Conservation (phyloP, 2,113 vertebrate genomes). For the Centropristis striata region DNA sequence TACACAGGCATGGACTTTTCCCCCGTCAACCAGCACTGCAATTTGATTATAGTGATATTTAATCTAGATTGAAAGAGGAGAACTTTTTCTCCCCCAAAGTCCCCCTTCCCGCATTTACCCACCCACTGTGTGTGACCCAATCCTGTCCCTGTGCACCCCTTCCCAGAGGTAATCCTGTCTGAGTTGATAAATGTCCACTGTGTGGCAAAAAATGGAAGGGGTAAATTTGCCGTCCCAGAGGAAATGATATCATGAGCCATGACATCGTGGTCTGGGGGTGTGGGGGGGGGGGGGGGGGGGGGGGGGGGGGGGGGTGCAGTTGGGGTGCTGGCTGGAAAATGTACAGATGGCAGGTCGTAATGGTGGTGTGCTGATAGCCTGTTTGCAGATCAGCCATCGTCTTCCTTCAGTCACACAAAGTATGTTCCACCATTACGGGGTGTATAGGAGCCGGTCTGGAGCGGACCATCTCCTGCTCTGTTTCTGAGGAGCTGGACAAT, state of each 20-base stretch:
- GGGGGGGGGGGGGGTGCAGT: neutral
- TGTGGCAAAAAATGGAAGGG: constrained; percentile 74
- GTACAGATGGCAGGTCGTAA: constrained; percentile 80
- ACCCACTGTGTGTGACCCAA: constrained; percentile 77
- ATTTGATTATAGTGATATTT: constrained; percentile 85
- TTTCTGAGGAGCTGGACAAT: constrained; percentile 67
- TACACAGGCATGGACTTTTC: constrained; percentile 76
- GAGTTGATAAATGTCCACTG: constrained; percentile 82
- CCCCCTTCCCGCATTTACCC: constrained; percentile 65
- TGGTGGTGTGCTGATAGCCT: constrained; percentile 84
- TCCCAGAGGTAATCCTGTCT: constrained; percentile 81
- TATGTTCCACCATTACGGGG: constrained; percentile 32
- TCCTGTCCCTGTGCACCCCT: constrained; percentile 68
- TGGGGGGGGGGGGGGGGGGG: constrained; percentile 34
- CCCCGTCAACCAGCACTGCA: constrained; percentile 70
- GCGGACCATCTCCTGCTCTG: constrained; percentile 49
- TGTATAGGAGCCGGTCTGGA: constrained; percentile 48
- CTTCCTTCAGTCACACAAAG: constrained; percentile 54
- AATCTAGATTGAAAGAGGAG: constrained; percentile 85
- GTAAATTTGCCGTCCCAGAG: constrained; percentile 80
- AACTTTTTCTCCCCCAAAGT: constrained; percentile 50
- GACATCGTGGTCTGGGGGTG: constrained; percentile 74
- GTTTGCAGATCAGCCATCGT: constrained; percentile 80
- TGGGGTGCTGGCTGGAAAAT: constrained; percentile 74
- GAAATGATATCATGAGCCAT: constrained; percentile 86